Evolutionary conservation across 2,797 vertebrate species (phyloP).

Genomic region (Kryptopterus vitreolus): DNA sequence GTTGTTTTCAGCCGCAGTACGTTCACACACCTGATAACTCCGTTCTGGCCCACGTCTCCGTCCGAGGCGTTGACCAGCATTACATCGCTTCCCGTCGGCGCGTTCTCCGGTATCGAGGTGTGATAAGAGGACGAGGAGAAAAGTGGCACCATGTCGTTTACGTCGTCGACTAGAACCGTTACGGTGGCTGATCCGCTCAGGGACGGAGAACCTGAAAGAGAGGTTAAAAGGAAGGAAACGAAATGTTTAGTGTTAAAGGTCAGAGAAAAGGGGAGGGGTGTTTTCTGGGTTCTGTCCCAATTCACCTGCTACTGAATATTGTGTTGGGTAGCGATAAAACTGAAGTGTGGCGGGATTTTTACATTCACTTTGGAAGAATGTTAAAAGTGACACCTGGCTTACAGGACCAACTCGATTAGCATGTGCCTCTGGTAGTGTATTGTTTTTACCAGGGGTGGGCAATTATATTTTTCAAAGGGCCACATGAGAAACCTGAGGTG

Average conservation of each 20-base stretch:
- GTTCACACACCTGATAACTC: conserved; percentile 84
- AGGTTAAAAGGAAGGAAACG: not conserved
- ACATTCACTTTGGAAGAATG: not conserved
- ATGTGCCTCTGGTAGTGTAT: too few species aligned
- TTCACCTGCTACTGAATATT: not conserved
- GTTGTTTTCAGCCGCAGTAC: not conserved
- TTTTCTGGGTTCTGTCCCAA: not conserved
- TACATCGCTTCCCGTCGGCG: conserved; percentile 89
- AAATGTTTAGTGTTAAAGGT: not conserved
- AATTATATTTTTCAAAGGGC: too few species aligned
- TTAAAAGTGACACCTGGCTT: not conserved
- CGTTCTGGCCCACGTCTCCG: conserved; percentile 85
- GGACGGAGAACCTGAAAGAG: conserved; percentile 80
- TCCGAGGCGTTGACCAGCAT: conserved; percentile 91
- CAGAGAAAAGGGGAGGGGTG: not conserved
- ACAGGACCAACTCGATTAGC: not conserved
- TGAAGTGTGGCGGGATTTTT: not conserved
- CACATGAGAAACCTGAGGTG: too few species aligned
- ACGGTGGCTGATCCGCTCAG: conserved; percentile 93
- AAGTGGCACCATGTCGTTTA: conserved; percentile 90
- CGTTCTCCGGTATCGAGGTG: conserved; percentile 86
- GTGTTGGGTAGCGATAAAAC: not conserved
- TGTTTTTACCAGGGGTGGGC: too few species aligned
- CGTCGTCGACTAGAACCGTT: conserved; percentile 84
- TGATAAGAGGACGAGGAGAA: conserved; percentile 84